phyloP scores from a whole-genome alignment of 2,888 invertebrate genomes.

The Drosophila mulleri region DNA sequence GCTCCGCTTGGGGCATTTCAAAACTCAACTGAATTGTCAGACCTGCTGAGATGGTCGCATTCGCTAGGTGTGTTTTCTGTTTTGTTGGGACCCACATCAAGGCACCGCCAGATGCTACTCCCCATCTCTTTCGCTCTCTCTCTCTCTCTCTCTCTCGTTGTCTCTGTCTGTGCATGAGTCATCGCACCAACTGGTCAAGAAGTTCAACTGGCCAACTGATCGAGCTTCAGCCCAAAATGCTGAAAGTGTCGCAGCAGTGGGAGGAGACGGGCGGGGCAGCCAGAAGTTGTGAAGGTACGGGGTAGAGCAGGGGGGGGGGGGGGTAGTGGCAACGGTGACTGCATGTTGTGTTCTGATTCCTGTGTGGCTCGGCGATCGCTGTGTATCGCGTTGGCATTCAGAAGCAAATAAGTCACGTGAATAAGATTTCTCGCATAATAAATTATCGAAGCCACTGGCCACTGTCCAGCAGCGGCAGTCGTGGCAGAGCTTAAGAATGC shows the following conservation, averaged over 20 bases:
- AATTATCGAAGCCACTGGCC: conserved; percentile 75
- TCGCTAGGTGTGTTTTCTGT: conserved; percentile 40
- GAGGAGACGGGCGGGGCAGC: too few species aligned
- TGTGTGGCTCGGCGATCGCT: conserved; percentile 58
- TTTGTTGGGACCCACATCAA: conserved; percentile 69
- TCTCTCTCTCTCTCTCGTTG: conserved; percentile 2
- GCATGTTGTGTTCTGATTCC: conserved; percentile 54
- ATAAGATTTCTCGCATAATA: conserved; percentile 84
- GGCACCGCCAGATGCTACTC: conserved; percentile 60
- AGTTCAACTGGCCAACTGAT: conserved; percentile 43
- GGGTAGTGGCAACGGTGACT: background rate
- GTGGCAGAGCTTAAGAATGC: conserved; percentile 69
- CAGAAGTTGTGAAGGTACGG: too few species aligned
- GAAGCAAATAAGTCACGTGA: conserved; percentile 84
- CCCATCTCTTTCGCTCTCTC: conserved; percentile 5
- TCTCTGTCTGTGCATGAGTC: conserved; percentile 35
- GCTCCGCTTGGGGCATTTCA: conserved; percentile 23
- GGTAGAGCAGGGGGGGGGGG: background rate
- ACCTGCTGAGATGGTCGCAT: conserved; percentile 20
- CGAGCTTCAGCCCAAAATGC: conserved; percentile 17
- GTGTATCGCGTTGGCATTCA: conserved; percentile 61
- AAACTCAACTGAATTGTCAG: conserved; percentile 21
- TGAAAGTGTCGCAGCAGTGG: conserved; percentile 7
- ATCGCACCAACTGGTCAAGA: conserved; percentile 48
- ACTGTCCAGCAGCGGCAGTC: conserved; percentile 25